Evolutionary conservation across 2,113 vertebrate species (phyloP).

Genomic region (Tachuris rubrigastra): DNA sequence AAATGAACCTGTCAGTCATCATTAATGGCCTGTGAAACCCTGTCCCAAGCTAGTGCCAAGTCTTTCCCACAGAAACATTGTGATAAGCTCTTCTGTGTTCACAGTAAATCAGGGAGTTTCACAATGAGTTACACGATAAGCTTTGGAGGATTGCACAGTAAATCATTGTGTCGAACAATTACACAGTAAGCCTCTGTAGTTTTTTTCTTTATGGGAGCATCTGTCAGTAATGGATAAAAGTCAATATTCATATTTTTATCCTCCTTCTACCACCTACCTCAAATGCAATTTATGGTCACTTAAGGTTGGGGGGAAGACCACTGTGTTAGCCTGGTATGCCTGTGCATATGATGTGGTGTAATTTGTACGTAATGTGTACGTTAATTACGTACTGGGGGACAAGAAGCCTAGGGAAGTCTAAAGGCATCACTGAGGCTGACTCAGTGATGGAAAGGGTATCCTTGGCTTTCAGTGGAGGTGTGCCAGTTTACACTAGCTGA

Average conservation of each 20-base stretch:
- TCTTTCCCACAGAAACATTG: conserved; percentile 42
- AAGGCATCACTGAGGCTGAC: neutral
- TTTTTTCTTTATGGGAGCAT: conserved; percentile 53
- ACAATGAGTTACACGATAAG: conserved; percentile 59
- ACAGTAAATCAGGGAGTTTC: conserved; percentile 64
- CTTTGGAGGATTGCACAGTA: conserved; percentile 67
- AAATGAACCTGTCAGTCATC: conserved; percentile 68
- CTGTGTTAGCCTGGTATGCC: neutral
- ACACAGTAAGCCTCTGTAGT: conserved; percentile 39
- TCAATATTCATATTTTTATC: conserved; percentile 10
- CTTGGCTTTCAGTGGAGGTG: neutral
- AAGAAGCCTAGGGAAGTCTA: neutral
- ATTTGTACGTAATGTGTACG: too few relatives aligned
- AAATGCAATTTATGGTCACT: neutral
- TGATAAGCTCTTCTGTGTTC: conserved; percentile 63
- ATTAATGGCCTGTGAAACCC: conserved; percentile 70
- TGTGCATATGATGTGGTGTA: neutral
- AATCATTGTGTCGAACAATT: conserved; percentile 65
- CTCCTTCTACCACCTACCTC: neutral
- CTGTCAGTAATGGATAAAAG: conserved; percentile 22
- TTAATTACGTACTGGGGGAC: neutral
- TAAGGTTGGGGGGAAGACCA: neutral
- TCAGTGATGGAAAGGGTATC: neutral
- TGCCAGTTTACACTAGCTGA: neutral
- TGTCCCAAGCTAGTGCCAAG: conserved; percentile 46